Percentiles rank a stretch among this genome's conserved stretches.
Evolutionary conservation across 2,888 invertebrate genomes (phyloP).

Genomic region (Drosophila leonis): DNA sequence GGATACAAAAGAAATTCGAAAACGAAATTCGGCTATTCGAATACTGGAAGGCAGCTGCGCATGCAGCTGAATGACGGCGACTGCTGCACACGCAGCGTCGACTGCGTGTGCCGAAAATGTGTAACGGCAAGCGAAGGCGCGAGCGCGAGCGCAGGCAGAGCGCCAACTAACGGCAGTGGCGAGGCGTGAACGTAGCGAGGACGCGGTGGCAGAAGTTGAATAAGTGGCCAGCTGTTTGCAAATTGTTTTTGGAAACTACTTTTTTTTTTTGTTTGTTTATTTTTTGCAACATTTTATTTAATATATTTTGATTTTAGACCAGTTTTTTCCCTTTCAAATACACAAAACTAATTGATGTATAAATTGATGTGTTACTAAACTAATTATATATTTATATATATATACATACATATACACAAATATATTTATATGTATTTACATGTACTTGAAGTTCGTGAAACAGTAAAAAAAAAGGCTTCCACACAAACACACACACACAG

Average conservation of each 20-base stretch:
- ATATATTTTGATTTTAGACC: conserved; percentile 13
- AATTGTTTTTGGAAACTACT: conserved; percentile 9
- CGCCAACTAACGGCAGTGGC: conserved; percentile 19
- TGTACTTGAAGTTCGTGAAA: conserved; percentile 39
- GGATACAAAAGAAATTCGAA: conserved; percentile 18
- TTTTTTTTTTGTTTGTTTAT: conserved; percentile 2
- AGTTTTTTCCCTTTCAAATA: conserved; percentile 24
- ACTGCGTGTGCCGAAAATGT: conserved; percentile 7
- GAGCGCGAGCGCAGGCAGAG: conserved; percentile 1
- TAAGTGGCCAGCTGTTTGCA: conserved; percentile 61
- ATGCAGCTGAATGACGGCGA: conserved; percentile 14
- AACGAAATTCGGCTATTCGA: conserved; percentile 17
- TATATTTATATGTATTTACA: conserved; percentile 41
- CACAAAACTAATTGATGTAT: conserved; percentile 23
- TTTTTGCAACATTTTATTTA: conserved; percentile 2
- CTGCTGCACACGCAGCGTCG: conserved; percentile 11
- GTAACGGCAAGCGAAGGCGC: conserved; percentile 3
- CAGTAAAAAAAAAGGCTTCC: conserved; percentile 49
- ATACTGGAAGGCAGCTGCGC: conserved; percentile 26
- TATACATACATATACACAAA: conserved; percentile 11
- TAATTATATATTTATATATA: conserved; percentile 16
- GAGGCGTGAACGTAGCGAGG: conserved; percentile 1
- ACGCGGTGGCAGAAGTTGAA: conserved; percentile 31
- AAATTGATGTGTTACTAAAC: conserved; percentile 26
- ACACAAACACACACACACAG: conserved; percentile 29